Evolutionary conservation across 1,140 invertebrate genomes (phyloP).

Genomic region (Cryptotermes secundus): DNA sequence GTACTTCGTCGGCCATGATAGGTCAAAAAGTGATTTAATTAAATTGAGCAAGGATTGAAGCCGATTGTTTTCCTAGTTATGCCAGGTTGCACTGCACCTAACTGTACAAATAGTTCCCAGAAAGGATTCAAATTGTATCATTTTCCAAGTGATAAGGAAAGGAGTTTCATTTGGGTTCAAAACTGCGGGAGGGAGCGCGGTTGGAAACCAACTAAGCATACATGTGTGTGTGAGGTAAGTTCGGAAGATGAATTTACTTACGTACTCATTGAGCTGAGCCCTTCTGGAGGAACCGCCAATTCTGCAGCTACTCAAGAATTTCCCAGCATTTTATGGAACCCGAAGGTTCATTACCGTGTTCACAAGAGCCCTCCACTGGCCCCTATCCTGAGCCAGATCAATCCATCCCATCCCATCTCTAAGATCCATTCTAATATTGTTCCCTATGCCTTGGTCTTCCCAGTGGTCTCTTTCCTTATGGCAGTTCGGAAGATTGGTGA

Average conservation of each 20-base stretch:
- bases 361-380: too few species aligned
- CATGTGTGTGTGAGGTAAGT: slow-evolving; percentile 33
- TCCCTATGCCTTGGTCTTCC: too few species aligned
- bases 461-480: too few species aligned
- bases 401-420: too few species aligned
- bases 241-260: neutral
- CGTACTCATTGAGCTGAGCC: too few species aligned
- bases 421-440: too few species aligned
- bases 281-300: too few species aligned
- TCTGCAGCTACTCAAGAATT: too few species aligned
- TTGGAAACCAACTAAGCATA: slow-evolving; percentile 23
- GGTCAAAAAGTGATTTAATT: neutral
- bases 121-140: slow-evolving; percentile 28
- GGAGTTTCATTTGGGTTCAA: slow-evolving; percentile 28
- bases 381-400: too few species aligned
- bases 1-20: neutral
- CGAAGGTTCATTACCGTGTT: too few species aligned
- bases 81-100: slow-evolving; percentile 26
- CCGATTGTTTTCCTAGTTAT: neutral
- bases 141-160: slow-evolving; percentile 28
- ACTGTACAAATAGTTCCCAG: slow-evolving; percentile 28
- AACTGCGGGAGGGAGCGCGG: slow-evolving; percentile 21
- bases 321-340: too few species aligned
- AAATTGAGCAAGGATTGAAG: neutral
- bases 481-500: too few species aligned